phyloP scores from a whole-genome alignment of 2,113 vertebrate species.

The Carollia perspicillata region DNA sequence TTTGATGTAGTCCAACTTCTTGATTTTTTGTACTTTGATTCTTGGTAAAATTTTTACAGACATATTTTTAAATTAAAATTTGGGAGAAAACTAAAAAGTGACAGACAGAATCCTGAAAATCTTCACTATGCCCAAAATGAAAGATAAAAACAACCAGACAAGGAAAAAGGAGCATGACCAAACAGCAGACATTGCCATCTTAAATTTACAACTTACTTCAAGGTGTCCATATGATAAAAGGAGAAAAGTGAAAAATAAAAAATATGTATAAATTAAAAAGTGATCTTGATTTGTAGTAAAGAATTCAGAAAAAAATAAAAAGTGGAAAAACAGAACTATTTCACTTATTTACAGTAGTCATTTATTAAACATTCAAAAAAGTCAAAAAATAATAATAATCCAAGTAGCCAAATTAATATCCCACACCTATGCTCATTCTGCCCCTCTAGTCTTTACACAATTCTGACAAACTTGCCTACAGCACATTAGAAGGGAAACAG shows the following conservation, averaged over 20 bases:
- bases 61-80: background rate
- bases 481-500: background rate
- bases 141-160: background rate
- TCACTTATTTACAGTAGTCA: background rate
- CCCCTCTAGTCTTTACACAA: background rate
- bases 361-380: background rate
- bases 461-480: background rate
- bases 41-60: background rate
- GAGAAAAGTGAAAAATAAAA: background rate
- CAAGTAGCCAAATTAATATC: background rate
- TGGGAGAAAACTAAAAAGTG: background rate
- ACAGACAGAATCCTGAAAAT: background rate
- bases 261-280: background rate
- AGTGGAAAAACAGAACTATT: background rate
- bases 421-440: background rate
- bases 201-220: background rate
- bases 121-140: background rate
- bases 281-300: background rate
- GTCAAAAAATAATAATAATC: background rate
- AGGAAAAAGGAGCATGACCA: background rate
- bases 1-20: background rate
- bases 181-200: background rate
- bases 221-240: background rate
- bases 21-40: background rate
- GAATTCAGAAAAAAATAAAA: constrained; percentile 21